These are phyloP conservation scores for Actinia equina DNA, from an alignment of 64 coral and sea anemone species.

Conservation along the genomic window DNA sequence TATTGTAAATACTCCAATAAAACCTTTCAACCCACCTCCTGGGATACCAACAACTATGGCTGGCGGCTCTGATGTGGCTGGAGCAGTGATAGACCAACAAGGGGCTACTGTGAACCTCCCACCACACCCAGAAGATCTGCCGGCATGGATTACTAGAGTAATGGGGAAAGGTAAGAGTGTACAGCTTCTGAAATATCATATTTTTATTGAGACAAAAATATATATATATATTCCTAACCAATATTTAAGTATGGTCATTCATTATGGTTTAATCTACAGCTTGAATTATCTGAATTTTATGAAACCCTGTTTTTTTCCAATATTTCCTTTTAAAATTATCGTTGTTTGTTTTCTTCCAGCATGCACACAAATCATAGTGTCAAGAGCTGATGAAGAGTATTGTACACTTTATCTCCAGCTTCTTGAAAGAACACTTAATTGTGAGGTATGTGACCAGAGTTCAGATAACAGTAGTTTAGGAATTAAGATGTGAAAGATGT, in stretches of 20 bases:
- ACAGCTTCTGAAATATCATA: neutral
- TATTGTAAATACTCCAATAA: slow-evolving; percentile 65
- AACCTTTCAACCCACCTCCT: slow-evolving; percentile 56
- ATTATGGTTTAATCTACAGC: too few species aligned
- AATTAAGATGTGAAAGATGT: too few species aligned
- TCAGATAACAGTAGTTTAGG: neutral
- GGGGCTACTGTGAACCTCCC: slow-evolving; percentile 26
- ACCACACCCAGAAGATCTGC: slow-evolving; percentile 77
- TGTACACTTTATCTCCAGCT: slow-evolving; percentile 72
- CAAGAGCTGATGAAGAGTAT: slow-evolving; percentile 87
- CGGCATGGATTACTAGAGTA: slow-evolving; percentile 85
- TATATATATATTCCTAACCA: too few species aligned
- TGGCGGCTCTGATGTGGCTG: neutral
- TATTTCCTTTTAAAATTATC: neutral
- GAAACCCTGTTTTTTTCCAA: too few species aligned
- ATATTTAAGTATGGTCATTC: too few species aligned
- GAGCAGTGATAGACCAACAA: slow-evolving; percentile 10
- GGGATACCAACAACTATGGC: slow-evolving; percentile 17
- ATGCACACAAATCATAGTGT: slow-evolving; percentile 95
- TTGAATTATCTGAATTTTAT: too few species aligned
- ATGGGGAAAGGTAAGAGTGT: slow-evolving; percentile 79
- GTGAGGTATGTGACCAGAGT: slow-evolving; percentile 50
- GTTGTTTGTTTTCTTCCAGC: slow-evolving; percentile 41
- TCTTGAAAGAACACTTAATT: slow-evolving; percentile 71
- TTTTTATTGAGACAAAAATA: too few species aligned